A percentile compares a stretch with the other conserved stretches of the same genome.
Conservation (phyloP, 2,797 vertebrate species). For the Silurus aristotelis region DNA sequence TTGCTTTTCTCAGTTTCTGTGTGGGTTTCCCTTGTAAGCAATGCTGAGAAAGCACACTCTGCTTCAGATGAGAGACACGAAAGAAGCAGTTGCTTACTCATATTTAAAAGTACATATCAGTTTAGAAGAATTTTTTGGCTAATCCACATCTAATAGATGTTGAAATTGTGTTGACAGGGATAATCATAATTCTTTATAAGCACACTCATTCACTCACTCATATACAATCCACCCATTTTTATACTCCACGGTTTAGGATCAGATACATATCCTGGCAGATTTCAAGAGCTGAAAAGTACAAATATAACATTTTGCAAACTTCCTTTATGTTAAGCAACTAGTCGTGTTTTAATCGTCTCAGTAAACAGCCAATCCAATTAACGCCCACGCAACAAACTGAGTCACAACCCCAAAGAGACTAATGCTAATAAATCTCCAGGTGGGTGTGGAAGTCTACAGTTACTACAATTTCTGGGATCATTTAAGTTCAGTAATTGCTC, state of each 20-base stretch:
- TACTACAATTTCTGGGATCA: background rate
- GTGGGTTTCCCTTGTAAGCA: background rate
- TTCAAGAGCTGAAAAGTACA: background rate
- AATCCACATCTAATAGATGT: background rate
- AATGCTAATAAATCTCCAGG: background rate
- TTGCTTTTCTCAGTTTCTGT: slow-evolving; percentile 28
- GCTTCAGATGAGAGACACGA: background rate
- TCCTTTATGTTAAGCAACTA: background rate
- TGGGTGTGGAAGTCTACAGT: too few relatives aligned
- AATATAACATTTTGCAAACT: background rate
- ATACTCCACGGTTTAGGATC: background rate
- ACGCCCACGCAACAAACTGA: background rate
- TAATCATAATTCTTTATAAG: background rate
- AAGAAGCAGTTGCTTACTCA: background rate
- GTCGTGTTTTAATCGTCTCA: background rate
- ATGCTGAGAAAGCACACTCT: background rate
- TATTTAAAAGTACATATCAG: background rate
- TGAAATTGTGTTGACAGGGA: background rate
- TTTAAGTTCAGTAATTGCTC: background rate
- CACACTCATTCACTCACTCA: background rate
- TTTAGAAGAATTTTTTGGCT: background rate
- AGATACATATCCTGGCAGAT: background rate
- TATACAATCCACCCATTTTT: background rate
- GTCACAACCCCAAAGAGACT: background rate
- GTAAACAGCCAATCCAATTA: background rate